Evolutionary conservation across 2,113 vertebrate genomes (phyloP).

Genomic region (Odobenus rosmarus): DNA sequence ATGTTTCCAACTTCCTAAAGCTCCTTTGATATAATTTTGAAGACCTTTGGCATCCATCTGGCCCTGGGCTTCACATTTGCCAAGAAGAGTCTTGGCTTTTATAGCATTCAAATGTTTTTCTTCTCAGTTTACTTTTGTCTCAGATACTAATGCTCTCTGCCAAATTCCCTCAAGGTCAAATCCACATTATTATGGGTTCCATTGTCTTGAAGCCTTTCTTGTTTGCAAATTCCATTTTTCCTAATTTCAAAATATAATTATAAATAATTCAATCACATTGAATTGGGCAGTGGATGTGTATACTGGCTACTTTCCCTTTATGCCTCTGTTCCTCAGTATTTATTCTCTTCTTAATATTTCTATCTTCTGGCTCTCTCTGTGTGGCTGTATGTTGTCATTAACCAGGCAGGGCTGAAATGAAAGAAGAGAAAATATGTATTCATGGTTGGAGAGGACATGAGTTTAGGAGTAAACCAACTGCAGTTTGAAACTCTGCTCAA

Average conservation of each 20-base stretch:
- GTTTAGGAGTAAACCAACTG: not conserved
- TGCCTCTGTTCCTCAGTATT: not conserved
- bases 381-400: not conserved
- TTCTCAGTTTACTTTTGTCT: conserved; percentile 73
- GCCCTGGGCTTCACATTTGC: conserved; percentile 46
- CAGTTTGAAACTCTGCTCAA: not conserved
- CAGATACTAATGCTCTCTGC: conserved; percentile 56
- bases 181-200: conserved; percentile 57
- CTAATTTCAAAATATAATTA: conserved; percentile 74
- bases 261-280: conserved; percentile 69
- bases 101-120: conserved; percentile 64
- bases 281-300: not conserved
- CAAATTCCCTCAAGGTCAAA: conserved; percentile 76
- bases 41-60: conserved; percentile 58
- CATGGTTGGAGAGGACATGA: not conserved
- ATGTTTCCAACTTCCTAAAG: not conserved
- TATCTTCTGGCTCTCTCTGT: not conserved
- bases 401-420: not conserved
- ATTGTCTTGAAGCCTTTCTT: conserved; percentile 70
- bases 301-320: conserved; percentile 60
- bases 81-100: conserved; percentile 66
- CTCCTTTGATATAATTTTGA: not conserved
- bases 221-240: conserved; percentile 67
- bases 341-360: conserved; percentile 22
- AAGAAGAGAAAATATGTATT: not conserved